These are phyloP conservation scores for Microctenopoma steveboyesi DNA, from an alignment of 2,797 vertebrate species.

Conservation along the genomic window DNA sequence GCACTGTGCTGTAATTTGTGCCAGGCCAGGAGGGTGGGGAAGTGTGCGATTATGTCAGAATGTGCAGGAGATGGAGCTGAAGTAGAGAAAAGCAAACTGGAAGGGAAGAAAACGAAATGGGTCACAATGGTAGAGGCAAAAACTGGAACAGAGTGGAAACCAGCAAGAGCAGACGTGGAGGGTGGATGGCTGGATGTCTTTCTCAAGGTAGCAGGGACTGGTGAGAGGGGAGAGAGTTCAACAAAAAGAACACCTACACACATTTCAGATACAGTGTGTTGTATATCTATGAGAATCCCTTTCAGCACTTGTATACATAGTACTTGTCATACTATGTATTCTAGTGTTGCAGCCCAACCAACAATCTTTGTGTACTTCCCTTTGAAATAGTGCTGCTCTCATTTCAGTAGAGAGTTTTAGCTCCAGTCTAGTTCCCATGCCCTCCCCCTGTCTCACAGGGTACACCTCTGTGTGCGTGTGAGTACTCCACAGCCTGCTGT, in stretches of 20 bases:
- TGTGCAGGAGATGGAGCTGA: constrained; percentile 74
- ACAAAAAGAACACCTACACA: not conserved
- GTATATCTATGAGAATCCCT: constrained; percentile 13
- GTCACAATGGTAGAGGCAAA: constrained; percentile 54
- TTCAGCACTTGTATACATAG: constrained; percentile 8
- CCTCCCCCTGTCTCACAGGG: not conserved
- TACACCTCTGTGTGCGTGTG: constrained; percentile 14
- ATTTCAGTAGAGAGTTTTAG: constrained; percentile 4
- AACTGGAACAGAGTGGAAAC: constrained; percentile 61
- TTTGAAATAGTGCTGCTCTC: constrained; percentile 20
- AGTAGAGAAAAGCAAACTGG: constrained; percentile 55
- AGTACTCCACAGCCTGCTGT: constrained; percentile 17
- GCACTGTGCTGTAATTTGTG: constrained; percentile 61
- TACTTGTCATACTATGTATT: not conserved
- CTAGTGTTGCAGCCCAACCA: constrained; percentile 13
- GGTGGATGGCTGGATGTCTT: constrained; percentile 42
- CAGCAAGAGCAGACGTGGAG: constrained; percentile 41
- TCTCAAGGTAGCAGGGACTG: constrained; percentile 23
- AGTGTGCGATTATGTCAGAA: constrained; percentile 72
- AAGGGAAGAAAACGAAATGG: constrained; percentile 59
- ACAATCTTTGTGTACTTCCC: not conserved
- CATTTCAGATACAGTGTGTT: constrained; percentile 5
- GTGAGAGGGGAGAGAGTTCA: constrained; percentile 18
- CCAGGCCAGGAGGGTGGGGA: constrained; percentile 66
- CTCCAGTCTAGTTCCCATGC: not conserved